phyloP scores from a whole-genome alignment of 64 coral and sea anemone genomes.

The Stichodactyla helianthus region DNA sequence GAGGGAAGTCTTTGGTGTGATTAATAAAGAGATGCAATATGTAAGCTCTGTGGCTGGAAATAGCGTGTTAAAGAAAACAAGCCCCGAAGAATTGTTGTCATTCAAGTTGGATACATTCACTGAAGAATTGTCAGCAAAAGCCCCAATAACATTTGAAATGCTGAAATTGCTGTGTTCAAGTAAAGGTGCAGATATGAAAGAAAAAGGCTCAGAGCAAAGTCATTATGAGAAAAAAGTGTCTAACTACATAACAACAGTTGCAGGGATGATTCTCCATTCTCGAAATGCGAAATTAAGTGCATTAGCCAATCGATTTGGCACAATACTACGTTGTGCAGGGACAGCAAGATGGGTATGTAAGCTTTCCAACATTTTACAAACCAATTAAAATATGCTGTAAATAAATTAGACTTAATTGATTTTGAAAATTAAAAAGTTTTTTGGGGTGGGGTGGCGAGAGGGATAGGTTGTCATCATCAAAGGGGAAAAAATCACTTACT shows the following conservation, averaged over 20 bases:
- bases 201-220: not conserved
- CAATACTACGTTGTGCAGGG: slow-evolving; percentile 30
- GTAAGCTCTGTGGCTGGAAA: not conserved
- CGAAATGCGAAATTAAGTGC: slow-evolving; percentile 33
- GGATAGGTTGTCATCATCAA: too few relatives aligned
- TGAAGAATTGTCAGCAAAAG: slow-evolving; percentile 40
- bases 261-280: slow-evolving; percentile 45
- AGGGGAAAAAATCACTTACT: too few relatives aligned
- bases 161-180: slow-evolving; percentile 36
- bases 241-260: slow-evolving; percentile 21
- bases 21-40: slow-evolving; percentile 36
- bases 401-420: too few relatives aligned
- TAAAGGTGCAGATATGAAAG: not conserved
- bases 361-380: too few relatives aligned
- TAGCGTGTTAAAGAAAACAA: slow-evolving; percentile 23
- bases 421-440: too few relatives aligned
- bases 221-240: slow-evolving; percentile 7
- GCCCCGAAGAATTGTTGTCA: slow-evolving; percentile 3
- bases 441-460: too few relatives aligned
- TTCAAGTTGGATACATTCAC: slow-evolving; percentile 38
- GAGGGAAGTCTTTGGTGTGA: not conserved
- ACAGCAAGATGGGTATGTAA: slow-evolving; percentile 32
- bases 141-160: slow-evolving; percentile 40
- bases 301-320: slow-evolving; percentile 40
- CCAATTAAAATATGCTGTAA: too few relatives aligned